Percentiles rank a stretch among this genome's conserved stretches.
phyloP scores from a whole-genome alignment of 2,113 vertebrate genomes.

The Anhinga rufa region DNA sequence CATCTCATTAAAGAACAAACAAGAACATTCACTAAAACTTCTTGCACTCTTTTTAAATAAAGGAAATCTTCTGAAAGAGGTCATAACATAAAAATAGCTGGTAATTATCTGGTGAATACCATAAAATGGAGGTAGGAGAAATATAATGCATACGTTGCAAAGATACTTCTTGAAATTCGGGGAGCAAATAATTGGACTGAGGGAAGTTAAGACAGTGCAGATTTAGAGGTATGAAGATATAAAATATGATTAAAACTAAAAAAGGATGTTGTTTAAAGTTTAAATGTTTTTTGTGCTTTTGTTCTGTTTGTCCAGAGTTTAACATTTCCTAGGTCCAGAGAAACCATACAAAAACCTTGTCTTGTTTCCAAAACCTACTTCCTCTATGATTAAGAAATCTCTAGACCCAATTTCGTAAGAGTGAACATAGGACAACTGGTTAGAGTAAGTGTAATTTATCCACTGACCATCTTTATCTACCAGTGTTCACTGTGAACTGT shows the following conservation, averaged over 20 bases:
- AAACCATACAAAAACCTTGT: background rate
- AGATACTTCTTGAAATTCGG: background rate
- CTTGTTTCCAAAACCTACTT: background rate
- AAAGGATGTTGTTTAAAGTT: background rate
- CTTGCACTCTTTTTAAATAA: background rate
- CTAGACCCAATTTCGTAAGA: background rate
- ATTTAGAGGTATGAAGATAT: background rate
- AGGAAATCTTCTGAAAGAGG: background rate
- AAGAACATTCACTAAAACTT: background rate
- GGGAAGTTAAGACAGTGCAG: background rate
- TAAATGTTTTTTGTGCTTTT: background rate
- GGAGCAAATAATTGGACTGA: background rate
- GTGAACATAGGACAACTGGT: background rate
- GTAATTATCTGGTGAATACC: background rate
- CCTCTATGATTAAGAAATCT: background rate
- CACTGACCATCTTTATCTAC: background rate
- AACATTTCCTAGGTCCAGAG: background rate
- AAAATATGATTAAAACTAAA: background rate
- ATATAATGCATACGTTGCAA: background rate
- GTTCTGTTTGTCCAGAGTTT: background rate
- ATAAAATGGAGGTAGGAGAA: background rate
- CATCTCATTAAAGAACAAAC: background rate
- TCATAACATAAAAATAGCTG: background rate
- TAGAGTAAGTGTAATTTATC: background rate
- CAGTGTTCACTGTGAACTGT: background rate